Evolutionary conservation across 1,140 invertebrate genomes (phyloP).

Genomic region (Hylyphantes graminicola): DNA sequence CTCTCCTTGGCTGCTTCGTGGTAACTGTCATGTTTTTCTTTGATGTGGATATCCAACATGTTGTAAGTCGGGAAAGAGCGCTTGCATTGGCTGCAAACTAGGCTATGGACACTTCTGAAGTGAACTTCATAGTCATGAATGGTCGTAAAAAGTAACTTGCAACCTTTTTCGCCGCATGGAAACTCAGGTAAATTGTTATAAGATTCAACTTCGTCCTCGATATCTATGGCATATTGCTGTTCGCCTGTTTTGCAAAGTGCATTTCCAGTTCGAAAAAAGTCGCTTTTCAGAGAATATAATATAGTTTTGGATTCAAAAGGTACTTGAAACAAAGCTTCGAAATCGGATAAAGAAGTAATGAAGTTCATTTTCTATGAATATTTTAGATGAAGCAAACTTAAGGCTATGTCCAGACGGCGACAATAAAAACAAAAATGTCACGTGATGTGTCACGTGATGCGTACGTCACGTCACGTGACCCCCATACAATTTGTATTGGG

Average conservation of each 20-base stretch:
- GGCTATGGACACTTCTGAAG: conserved; percentile 31
- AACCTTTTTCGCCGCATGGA: conserved; percentile 45
- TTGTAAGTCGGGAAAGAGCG: conserved; percentile 23
- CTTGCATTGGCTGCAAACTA: conserved; percentile 50
- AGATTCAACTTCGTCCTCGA: conserved; percentile 13
- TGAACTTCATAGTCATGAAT: conserved; percentile 53
- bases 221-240: conserved; percentile 16
- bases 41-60: conserved; percentile 38
- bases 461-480: no score
- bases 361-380: conserved; percentile 6
- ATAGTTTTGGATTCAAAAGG: conserved; percentile 37
- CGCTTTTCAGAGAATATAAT: conserved; percentile 45
- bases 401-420: no score
- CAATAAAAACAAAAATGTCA: no score
- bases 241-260: conserved; percentile 7
- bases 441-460: no score
- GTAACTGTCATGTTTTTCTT: conserved; percentile 43
- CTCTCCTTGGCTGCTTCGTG: conserved; percentile 22
- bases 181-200: conserved; percentile 8
- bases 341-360: conserved; percentile 4
- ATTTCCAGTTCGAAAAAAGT: conserved; percentile 26
- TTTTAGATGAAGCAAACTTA: background rate
- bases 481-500: no score
- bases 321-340: conserved; percentile 3
- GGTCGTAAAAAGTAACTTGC: conserved; percentile 18